A percentile compares a stretch with the other conserved stretches of the same genome.
Evolutionary conservation across 2,113 vertebrate genomes (phyloP).

Genomic region (Sceloporus tristichus): DNA sequence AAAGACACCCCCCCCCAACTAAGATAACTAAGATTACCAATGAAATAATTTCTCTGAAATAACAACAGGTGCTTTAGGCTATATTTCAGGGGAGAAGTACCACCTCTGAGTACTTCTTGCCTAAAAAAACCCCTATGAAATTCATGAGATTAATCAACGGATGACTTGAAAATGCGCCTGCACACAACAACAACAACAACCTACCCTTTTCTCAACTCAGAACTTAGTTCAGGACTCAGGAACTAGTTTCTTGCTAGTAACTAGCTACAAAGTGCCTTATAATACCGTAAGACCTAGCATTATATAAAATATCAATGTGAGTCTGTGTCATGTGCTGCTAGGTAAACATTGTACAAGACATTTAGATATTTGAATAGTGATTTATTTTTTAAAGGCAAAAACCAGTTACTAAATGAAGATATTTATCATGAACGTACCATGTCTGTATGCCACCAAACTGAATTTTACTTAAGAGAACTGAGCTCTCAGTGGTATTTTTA

Average conservation of each 20-base stretch:
- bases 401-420: conserved; percentile 65
- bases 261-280: conserved; percentile 64
- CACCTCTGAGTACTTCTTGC: no score
- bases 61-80: no score
- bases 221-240: no score
- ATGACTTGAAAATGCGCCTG: no score
- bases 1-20: no score
- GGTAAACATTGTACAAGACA: background rate
- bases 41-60: no score
- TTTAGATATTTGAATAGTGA: conserved; percentile 22
- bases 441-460: conserved; percentile 56
- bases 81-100: no score
- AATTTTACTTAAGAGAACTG: conserved; percentile 62
- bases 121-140: no score
- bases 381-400: conserved; percentile 66
- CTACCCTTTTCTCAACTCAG: no score
- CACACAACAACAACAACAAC: no score
- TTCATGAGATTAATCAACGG: no score
- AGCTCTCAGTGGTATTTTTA: conserved; percentile 63
- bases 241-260: conserved; percentile 44
- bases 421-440: conserved; percentile 69
- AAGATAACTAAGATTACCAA: no score
- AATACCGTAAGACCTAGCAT: conserved; percentile 47
- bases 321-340: background rate
- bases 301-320: conserved; percentile 49